phyloP scores from a whole-genome alignment of 1,140 invertebrate species.

The Eueides isabella region DNA sequence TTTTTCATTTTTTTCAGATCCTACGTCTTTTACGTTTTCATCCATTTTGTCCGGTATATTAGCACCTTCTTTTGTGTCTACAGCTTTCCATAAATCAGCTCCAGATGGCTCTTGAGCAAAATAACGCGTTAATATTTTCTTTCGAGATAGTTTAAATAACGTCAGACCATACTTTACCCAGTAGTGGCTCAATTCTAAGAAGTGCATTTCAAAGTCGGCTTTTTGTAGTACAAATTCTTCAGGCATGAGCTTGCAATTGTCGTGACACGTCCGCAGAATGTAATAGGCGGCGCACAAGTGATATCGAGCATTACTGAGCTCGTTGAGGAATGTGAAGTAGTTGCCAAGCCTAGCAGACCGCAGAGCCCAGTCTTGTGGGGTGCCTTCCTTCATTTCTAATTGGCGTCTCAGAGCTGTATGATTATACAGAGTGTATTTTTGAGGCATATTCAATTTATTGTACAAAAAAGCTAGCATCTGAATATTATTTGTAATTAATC shows the following conservation, averaged over 20 bases:
- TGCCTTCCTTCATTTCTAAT: conserved; percentile 83
- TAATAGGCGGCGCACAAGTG: conserved; percentile 83
- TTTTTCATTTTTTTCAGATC: conserved; percentile 58
- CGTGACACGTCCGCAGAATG: conserved; percentile 78
- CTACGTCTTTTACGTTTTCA: conserved; percentile 60
- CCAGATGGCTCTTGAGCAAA: conserved; percentile 61
- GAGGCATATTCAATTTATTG: conserved; percentile 73
- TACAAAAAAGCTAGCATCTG: conserved; percentile 80
- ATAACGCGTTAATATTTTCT: conserved; percentile 68
- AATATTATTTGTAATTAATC: conserved; percentile 78
- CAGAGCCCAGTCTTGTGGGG: conserved; percentile 85
- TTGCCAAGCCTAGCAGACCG: conserved; percentile 85
- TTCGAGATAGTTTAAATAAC: conserved; percentile 83
- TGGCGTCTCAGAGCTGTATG: conserved; percentile 85
- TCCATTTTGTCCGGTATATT: conserved; percentile 49
- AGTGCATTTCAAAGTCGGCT: conserved; percentile 80
- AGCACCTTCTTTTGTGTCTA: conserved; percentile 53
- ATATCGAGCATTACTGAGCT: conserved; percentile 82
- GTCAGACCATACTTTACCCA: conserved; percentile 86
- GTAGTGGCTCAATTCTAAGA: conserved; percentile 84
- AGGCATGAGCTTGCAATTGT: conserved; percentile 72
- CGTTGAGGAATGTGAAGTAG: conserved; percentile 75
- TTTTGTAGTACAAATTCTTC: conserved; percentile 71
- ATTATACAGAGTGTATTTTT: conserved; percentile 83
- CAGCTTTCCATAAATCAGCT: conserved; percentile 63